These are phyloP conservation scores for Tiliacea aurago DNA, from an alignment of 2,888 invertebrate species.

Conservation along the genomic window DNA sequence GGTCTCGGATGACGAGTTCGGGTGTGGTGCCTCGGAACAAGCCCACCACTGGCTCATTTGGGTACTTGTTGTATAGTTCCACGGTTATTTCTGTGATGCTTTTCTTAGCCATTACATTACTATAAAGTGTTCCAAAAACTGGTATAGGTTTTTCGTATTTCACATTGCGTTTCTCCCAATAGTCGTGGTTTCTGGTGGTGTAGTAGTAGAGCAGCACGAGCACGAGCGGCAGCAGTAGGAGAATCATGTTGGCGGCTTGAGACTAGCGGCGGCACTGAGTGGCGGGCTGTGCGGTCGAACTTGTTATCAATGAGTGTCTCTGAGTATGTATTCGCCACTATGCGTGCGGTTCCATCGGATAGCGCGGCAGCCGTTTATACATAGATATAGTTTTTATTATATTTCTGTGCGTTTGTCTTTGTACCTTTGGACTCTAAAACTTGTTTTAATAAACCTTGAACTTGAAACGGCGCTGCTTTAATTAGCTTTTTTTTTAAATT, in stretches of 20 bases:
- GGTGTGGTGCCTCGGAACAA: constrained; percentile 77
- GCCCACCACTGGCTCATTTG: constrained; percentile 81
- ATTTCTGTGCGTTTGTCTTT: no score
- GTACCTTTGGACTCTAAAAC: neutral
- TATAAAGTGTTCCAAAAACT: constrained; percentile 77
- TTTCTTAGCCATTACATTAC: constrained; percentile 70
- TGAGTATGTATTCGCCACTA: neutral
- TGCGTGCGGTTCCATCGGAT: neutral
- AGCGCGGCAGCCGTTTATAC: no score
- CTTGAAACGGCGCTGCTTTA: neutral
- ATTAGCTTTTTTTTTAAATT: neutral
- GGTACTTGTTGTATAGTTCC: constrained; percentile 77
- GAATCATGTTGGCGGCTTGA: constrained; percentile 61
- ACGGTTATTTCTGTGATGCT: constrained; percentile 71
- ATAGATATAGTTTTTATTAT: no score
- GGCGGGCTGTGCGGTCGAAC: constrained; percentile 4
- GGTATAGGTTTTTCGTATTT: constrained; percentile 77
- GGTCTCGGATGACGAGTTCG: constrained; percentile 78
- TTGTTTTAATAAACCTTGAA: neutral
- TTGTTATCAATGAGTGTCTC: constrained; percentile 25
- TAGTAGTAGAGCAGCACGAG: constrained; percentile 72
- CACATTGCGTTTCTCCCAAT: constrained; percentile 79
- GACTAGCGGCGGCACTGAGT: constrained; percentile 36
- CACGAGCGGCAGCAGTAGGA: constrained; percentile 59
- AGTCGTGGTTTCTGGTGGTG: constrained; percentile 74